Conservation (phyloP, 1,140 invertebrate genomes). For the Colletes gigas region DNA sequence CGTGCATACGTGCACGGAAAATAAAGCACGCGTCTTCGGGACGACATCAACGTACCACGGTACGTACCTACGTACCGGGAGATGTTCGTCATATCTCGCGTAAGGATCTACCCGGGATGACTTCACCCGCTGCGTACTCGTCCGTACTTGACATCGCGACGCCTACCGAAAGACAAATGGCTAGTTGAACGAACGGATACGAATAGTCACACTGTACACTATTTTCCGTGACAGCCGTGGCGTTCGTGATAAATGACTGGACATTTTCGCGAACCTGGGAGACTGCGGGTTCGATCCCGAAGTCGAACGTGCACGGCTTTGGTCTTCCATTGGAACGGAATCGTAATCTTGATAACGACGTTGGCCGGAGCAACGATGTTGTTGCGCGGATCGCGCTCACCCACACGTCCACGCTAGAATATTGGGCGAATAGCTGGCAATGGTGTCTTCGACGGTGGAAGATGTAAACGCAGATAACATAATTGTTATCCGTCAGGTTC, state of each 20-base stretch:
- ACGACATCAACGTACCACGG: slow-evolving; percentile 51
- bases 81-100: slow-evolving; percentile 64
- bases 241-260: slow-evolving; percentile 43
- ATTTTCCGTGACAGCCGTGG: slow-evolving; percentile 27
- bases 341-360: not conserved
- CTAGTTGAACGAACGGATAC: slow-evolving; percentile 48
- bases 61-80: slow-evolving; percentile 41
- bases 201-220: slow-evolving; percentile 40
- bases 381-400: not conserved
- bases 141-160: slow-evolving; percentile 56
- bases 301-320: not conserved
- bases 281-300: not conserved
- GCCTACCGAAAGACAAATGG: slow-evolving; percentile 58
- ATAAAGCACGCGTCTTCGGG: slow-evolving; percentile 57
- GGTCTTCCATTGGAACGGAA: not conserved
- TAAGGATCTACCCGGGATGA: slow-evolving; percentile 63
- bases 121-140: slow-evolving; percentile 62
- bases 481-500: not conserved
- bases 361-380: not conserved
- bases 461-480: not conserved
- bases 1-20: slow-evolving; percentile 66
- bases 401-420: not conserved
- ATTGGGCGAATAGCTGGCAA: not conserved
- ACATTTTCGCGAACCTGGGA: slow-evolving; percentile 30
- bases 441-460: not conserved